These are phyloP conservation scores for Apodemia mormo DNA, from an alignment of 2,888 invertebrate species.

Conservation along the genomic window DNA sequence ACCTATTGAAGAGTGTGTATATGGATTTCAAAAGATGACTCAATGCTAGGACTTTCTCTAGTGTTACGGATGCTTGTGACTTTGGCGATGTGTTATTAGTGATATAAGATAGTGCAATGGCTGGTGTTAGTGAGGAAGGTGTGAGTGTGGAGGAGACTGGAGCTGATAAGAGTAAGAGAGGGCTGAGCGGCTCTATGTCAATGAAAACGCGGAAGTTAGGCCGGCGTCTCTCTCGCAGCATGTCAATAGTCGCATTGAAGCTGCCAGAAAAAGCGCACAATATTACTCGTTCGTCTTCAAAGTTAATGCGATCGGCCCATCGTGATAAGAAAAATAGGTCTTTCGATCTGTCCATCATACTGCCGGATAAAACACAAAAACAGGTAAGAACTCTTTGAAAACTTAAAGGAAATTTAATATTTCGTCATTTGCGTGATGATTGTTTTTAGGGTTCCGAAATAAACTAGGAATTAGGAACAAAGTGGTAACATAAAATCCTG, in stretches of 20 bases:
- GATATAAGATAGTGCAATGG: constrained; percentile 56
- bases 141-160: constrained; percentile 50
- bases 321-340: constrained; percentile 81
- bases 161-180: constrained; percentile 54
- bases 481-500: no score
- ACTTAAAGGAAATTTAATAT: no score
- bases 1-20: not conserved
- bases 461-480: no score
- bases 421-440: no score
- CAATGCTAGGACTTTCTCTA: constrained; percentile 58
- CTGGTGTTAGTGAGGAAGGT: constrained; percentile 61
- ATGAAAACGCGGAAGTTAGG: constrained; percentile 75
- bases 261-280: constrained; percentile 82
- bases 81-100: constrained; percentile 61
- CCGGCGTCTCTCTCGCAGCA: constrained; percentile 77
- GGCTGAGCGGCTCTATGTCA: constrained; percentile 75
- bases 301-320: constrained; percentile 80
- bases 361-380: constrained; percentile 84
- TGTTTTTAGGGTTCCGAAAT: no score
- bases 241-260: constrained; percentile 80
- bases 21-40: constrained; percentile 49
- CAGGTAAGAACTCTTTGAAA: constrained; percentile 69
- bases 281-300: constrained; percentile 81
- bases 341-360: constrained; percentile 83
- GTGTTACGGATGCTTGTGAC: constrained; percentile 26